Evolutionary conservation across 2,113 vertebrate species (phyloP), one percentile per base, ranked within the genome.

Genomic region (Scartelaos histophorus): DNA sequence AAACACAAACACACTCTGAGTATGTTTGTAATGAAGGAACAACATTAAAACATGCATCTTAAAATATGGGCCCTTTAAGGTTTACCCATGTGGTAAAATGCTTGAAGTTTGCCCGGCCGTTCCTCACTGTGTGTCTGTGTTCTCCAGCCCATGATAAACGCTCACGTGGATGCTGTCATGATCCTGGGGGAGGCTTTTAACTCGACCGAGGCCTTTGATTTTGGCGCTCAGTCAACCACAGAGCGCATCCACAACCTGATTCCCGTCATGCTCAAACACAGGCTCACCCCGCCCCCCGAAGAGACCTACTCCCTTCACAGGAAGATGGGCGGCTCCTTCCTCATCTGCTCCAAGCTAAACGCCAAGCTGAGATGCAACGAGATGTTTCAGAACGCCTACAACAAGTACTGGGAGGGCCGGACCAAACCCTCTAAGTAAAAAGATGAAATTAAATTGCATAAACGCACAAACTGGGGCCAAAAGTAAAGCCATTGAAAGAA

Each of bases 291-390:
- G 0, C 97, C 98, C 0, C 98, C 98, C 0, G 96, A 98, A 89
- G 98, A 99, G 90, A 99, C 97, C 16, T 99, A 99, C 85, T 99
- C 98, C 0, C 94, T 99, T 46, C 98, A 99, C 88, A 93, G 98
- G 38, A 99, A 99, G 91, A 99, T 99, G 98, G 97, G 96, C 0
- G 98, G 98, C 69, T 99, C 98, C 3, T 99, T 99, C 88, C 97
- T 99, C 53, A 99, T 99, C 91, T 99, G 98, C 90, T 96, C 97
- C 75, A 96, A 95, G 85, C 94, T 99, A 58, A 90, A 96, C 66
- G 96, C 97, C 16, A 92, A 93, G 82, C 94, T 99, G 71, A 10
- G 83, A 60, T 99, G 97, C 73, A 96, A 95, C 74, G 84, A 92
- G 34, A 97, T 99, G 96, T 99, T 99, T 46, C 86, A 97, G 49